Evolutionary conservation across 1,140 invertebrate species (phyloP), one percentile per base, ranked within the genome.

Genomic region (Eciton burchellii): DNA sequence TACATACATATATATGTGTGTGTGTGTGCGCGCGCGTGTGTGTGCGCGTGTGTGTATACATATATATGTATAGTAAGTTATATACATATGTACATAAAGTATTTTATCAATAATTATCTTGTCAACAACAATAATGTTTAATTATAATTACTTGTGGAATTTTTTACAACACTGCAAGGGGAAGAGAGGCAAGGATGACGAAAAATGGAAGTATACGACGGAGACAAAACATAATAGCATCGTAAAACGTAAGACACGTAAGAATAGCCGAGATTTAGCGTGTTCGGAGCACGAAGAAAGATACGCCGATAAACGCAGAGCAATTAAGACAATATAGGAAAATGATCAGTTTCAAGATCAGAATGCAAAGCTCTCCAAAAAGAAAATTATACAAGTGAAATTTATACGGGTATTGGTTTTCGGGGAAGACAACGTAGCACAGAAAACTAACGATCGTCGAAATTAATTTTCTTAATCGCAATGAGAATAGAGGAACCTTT

Each of bases 71-170:
- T 65, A 63, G 65, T 76, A 77, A 77, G 47, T 66, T 77, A 77
- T 77, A 65, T 92, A 93, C 90, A 92, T 92, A 93, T 92, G 85
- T 93, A 92, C 90, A 93, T 47, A 72, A 89, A 89, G 86, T 85
- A 83, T 88, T 88, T 82, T 89, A 88, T 79, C n/a, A n/a, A n/a
- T n/a, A n/a, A n/a, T n/a, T n/a, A n/a, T n/a, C n/a, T n/a, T n/a
- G n/a, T 90, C 87, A 90, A 91, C 90, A 92, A 93, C 86, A 84
- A 92, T 88, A 85, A 91, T 90, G 90, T 86, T 85, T 91, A 90
- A 84, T 84, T 76, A 84, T 76, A 84, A 87, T 87, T 86, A 84
- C 29, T 84, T 52, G 72, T 83, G 87, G 88, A 89, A 84, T 89
- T 91, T 86, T 68, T 56, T 54, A 54, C 74, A 68, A 24, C 43